Base-by-base conservation (phyloP, 23 tunicate genomes). In the Diplosoma virens region DNA sequence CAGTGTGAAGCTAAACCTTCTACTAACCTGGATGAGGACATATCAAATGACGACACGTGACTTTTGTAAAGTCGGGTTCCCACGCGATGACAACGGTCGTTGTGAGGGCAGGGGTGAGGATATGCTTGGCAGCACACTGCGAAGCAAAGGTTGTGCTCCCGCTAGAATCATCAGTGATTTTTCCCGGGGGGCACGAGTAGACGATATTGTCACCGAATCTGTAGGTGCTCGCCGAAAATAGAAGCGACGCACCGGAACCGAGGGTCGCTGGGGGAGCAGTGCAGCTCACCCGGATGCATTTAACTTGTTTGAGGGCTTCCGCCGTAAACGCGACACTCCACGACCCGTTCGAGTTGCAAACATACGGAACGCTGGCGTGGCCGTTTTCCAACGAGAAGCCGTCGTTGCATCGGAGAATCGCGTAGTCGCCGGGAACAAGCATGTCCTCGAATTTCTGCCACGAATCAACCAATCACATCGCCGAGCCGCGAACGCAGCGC, bases 21-120 rank as follows among this genome's bases (percentile, higher is more conserved):
- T n/a, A 36, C 26, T 3, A 37, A 85, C 91, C 91, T 78, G 91
- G 91, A 29, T 71, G 75, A 7, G 37, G 55, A 52, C 91, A 85
- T 20, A 9, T 16, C 27, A 78, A 30, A 16, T 33, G 59, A 33
- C 21, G 0, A 33, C 91, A 85, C 11, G 27, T 61, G 17, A 69
- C 36, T 17, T 35, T 47, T 11, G 5, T 0, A 14, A 35, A 26
- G 48, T 48, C 61, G 6, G 91, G 91, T 2, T 55, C 30, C 91
- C 91, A 85, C 5, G 20, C 47, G 0, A 47, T 46, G 11, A 85
- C 3, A 71, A 71, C 48, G 68, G 60, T 20, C 23, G 11, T 30
- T 26, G 33, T 52, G n/a, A 34, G 52, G 2, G 50, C 7, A 17
- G 3, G 24, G 3, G 34, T 34, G 9, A 18, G 2, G 2, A 7